Conservation (phyloP, 2,888 invertebrate species). For the Mimas tiliae region DNA sequence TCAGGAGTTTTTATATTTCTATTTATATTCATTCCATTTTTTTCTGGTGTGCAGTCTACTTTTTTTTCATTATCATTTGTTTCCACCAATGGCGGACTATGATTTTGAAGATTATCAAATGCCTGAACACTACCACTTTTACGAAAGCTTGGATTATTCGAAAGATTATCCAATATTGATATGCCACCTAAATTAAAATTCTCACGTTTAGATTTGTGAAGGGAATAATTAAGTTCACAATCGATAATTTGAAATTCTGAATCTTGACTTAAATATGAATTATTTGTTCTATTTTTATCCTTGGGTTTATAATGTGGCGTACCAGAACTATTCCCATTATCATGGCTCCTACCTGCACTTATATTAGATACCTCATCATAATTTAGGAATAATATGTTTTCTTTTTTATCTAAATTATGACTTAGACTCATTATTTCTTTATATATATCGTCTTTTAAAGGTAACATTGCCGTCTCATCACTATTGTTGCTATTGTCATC, state of each 20-base stretch:
- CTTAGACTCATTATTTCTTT: background rate
- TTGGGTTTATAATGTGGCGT: constrained; percentile 25
- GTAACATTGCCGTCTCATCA: background rate
- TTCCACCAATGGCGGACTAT: constrained; percentile 7
- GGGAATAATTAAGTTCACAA: constrained; percentile 87
- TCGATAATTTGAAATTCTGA: constrained; percentile 78
- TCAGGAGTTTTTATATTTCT: constrained; percentile 61
- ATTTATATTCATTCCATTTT: constrained; percentile 33
- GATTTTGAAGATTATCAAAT: constrained; percentile 27
- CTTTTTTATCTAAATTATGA: constrained; percentile 51
- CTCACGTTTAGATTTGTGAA: constrained; percentile 60
- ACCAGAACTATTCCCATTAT: background rate
- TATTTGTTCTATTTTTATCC: constrained; percentile 25
- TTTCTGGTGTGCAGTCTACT: constrained; percentile 40
- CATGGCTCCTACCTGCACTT: background rate
- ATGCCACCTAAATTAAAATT: constrained; percentile 56
- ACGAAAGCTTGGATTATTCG: constrained; percentile 32
- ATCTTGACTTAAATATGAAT: constrained; percentile 50
- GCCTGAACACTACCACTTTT: constrained; percentile 30
- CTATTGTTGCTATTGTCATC: constrained; percentile 35
- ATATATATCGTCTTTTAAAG: background rate
- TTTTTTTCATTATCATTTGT: constrained; percentile 22
- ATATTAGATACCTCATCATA: constrained; percentile 59
- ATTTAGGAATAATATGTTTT: constrained; percentile 68
- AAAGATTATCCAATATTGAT: constrained; percentile 51